Evolutionary conservation across 2,797 vertebrate genomes (phyloP).

Genomic region (Synanceia verrucosa): DNA sequence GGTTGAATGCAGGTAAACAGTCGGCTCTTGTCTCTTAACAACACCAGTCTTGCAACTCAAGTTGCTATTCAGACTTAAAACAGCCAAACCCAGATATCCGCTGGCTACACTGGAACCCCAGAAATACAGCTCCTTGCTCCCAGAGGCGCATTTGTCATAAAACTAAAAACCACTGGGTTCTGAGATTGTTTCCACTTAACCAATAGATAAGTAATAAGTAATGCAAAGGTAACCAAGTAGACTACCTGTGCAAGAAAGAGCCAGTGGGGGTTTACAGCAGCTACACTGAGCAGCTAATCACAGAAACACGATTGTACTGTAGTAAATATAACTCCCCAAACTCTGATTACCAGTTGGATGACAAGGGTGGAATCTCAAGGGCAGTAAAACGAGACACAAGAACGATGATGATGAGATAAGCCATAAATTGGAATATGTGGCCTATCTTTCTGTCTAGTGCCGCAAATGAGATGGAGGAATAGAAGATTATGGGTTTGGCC

Average conservation of each 20-base stretch:
- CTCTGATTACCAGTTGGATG: conserved; percentile 57
- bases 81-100: no score
- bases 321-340: conserved; percentile 53
- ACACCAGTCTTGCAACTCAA: no score
- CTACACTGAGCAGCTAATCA: conserved; percentile 50
- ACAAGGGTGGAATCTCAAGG: conserved; percentile 61
- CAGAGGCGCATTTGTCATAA: no score
- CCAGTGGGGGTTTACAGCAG: conserved; percentile 19
- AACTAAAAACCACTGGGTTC: no score
- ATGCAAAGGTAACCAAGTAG: conserved; percentile 15
- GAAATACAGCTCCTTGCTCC: no score
- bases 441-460: conserved; percentile 45
- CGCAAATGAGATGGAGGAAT: conserved; percentile 52
- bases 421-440: conserved; percentile 56
- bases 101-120: no score
- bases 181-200: conserved; percentile 30
- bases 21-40: no score
- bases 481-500: conserved; percentile 31
- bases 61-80: no score
- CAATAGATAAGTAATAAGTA: conserved; percentile 23
- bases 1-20: no score
- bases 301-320: conserved; percentile 31
- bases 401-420: conserved; percentile 64
- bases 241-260: conserved; percentile 9
- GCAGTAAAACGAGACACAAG: conserved; percentile 46